Percentiles rank a stretch among this genome's conserved stretches.
These are phyloP conservation scores for Pholis gunnellus DNA, from an alignment of 2,113 vertebrate genomes.

Conservation along the genomic window DNA sequence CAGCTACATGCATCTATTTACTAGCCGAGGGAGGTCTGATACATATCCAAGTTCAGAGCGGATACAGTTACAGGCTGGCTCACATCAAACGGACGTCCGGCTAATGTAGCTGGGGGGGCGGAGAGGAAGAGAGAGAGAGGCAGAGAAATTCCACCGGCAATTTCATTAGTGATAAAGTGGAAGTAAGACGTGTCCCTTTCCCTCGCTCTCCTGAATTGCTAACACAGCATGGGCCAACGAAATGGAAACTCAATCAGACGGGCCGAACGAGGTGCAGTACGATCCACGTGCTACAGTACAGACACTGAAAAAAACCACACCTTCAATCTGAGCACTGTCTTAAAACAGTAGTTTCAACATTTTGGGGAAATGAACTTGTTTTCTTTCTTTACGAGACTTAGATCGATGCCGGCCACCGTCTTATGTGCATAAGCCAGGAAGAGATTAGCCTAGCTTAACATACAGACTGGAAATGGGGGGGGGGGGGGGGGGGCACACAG, in stretches of 20 bases:
- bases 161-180: slow-evolving; percentile 79
- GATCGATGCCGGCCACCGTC: neutral
- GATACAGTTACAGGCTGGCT: slow-evolving; percentile 77
- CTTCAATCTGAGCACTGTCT: neutral
- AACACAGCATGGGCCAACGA: slow-evolving; percentile 35
- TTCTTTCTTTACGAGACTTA: neutral
- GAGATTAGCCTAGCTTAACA: neutral
- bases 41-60: slow-evolving; percentile 45
- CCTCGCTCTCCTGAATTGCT: slow-evolving; percentile 43
- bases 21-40: slow-evolving; percentile 34
- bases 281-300: neutral
- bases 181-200: slow-evolving; percentile 38
- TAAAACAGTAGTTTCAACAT: neutral
- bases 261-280: neutral
- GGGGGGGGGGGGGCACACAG: too few relatives aligned
- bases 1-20: slow-evolving; percentile 43
- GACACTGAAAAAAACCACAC: neutral
- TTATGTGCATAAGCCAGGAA: neutral
- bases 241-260: slow-evolving; percentile 64
- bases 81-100: slow-evolving; percentile 70
- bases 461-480: neutral
- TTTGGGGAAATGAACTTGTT: neutral
- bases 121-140: neutral
- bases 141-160: slow-evolving; percentile 76
- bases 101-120: slow-evolving; percentile 44